phyloP scores from a whole-genome alignment of 2,113 vertebrate genomes.

The rat (Rattus norvegicus) region DNA sequence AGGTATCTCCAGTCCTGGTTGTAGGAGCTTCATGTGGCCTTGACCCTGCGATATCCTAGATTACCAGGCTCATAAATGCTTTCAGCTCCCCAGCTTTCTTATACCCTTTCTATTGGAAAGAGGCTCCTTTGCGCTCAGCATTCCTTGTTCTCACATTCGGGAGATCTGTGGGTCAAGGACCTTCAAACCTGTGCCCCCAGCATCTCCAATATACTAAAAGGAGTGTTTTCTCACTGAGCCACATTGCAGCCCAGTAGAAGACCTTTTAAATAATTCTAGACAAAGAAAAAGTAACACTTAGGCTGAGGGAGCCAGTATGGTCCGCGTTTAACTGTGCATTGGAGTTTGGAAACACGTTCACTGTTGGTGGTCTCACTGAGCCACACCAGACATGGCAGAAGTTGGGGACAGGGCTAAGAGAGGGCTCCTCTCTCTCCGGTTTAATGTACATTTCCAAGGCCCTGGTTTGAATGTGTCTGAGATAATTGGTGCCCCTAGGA shows the following conservation, averaged over 20 bases:
- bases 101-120: background rate
- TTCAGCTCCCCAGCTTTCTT: background rate
- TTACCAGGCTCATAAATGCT: background rate
- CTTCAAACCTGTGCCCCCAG: background rate
- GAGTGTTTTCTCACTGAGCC: background rate
- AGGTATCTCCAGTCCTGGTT: too few species aligned
- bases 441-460: slow-evolving; percentile 80
- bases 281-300: background rate
- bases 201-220: too few species aligned
- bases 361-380: slow-evolving; percentile 85
- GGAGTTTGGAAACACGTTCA: slow-evolving; percentile 67
- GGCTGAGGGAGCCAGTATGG: background rate
- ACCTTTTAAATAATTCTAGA: slow-evolving; percentile 20
- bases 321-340: slow-evolving; percentile 69
- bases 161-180: background rate
- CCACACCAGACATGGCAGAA: slow-evolving; percentile 72
- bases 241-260: background rate
- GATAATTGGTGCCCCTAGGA: slow-evolving; percentile 82
- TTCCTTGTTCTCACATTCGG: background rate
- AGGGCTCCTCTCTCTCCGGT: slow-evolving; percentile 78
- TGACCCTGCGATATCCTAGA: background rate
- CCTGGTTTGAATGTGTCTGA: slow-evolving; percentile 81
- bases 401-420: slow-evolving; percentile 43
- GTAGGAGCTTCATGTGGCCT: background rate
- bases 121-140: background rate